Evolutionary conservation across 2,797 vertebrate genomes (phyloP).

Genomic region (Uromys caudimaculatus): DNA sequence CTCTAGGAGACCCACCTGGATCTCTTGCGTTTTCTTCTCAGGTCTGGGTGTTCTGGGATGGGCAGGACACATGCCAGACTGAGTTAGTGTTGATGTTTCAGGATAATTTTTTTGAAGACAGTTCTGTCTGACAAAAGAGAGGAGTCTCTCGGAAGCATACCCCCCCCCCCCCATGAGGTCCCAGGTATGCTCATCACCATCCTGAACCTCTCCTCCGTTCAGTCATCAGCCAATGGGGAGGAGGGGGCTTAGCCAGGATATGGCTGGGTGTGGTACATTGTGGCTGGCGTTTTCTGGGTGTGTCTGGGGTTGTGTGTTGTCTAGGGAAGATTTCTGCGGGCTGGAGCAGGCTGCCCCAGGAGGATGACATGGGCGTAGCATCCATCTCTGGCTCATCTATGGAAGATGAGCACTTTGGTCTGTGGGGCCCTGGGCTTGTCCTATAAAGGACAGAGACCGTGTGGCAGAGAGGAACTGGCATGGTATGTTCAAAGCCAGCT

Average conservation of each 20-base stretch:
- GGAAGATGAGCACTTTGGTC: too few relatives aligned
- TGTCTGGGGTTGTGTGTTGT: not conserved
- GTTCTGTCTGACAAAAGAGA: too few relatives aligned
- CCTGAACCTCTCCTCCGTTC: not conserved
- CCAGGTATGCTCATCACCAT: rapidly evolving
- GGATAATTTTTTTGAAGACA: not conserved
- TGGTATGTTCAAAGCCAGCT: not conserved
- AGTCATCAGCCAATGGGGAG: not conserved
- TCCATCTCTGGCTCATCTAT: rapidly evolving
- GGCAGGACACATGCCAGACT: not conserved
- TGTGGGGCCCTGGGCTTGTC: too few relatives aligned
- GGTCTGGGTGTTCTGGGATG: not conserved
- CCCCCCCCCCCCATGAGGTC: not conserved
- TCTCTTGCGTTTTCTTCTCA: rapidly evolving
- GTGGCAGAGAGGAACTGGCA: rapidly evolving
- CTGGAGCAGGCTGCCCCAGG: too few relatives aligned
- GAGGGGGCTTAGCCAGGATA: not conserved
- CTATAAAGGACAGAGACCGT: not conserved
- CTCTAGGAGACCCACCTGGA: rapidly evolving
- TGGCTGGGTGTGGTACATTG: too few relatives aligned
- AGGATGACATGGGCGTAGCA: too few relatives aligned
- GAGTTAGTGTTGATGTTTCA: not conserved
- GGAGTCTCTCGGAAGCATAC: too few relatives aligned
- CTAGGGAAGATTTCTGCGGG: not conserved
- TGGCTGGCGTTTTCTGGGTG: not conserved